Evolutionary conservation across 2,113 vertebrate genomes (phyloP), one percentile per base, ranked within the genome.

Genomic region (Lycaon pictus): DNA sequence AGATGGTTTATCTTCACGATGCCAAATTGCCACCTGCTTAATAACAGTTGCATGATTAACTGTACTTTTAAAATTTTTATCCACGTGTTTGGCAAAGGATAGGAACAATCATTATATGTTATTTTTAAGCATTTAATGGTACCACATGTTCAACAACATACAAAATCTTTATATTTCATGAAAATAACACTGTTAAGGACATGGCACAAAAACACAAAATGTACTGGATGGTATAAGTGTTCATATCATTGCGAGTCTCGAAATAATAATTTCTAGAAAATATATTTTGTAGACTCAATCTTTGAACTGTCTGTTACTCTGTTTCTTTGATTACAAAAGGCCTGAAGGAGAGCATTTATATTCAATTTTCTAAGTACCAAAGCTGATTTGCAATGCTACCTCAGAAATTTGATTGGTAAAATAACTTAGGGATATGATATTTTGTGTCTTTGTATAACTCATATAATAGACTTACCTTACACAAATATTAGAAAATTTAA

Each of bases 11-110:
- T 60, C 65, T 72, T 27, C 22, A 72, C 79, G 88, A 80, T 87
- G 48, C 85, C 93, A 77, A 32, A 77, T 81, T 88, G 16, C 56
- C 63, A 95, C 43, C 77, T 97, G 89, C 55, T 88, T 96, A 88
- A 91, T 56, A 82, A 69, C 4, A 65, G 67, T 43, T 82, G 12
- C 35, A 58, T 91, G 81, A 86, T 79, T 81, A 93, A 95, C 11
- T 62, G 3, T 23, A 91, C 56, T 71, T 89, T 32, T 55, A 51
- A 51, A 9, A 2, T 79, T 69, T 74, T 19, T 55, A 88, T 58
- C 53, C 7, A 90, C 1, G 7, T 29, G 5, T 65, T 91, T 81
- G 65, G 27, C 0, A 91, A 89, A 95, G 56, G 79, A 17, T 2
- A 55, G 19, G 58, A 84, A 58, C 15, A 65, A 62, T 69, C 25